phyloP scores from a whole-genome alignment of 2,888 invertebrate species.

The Amphipoea lucens region DNA sequence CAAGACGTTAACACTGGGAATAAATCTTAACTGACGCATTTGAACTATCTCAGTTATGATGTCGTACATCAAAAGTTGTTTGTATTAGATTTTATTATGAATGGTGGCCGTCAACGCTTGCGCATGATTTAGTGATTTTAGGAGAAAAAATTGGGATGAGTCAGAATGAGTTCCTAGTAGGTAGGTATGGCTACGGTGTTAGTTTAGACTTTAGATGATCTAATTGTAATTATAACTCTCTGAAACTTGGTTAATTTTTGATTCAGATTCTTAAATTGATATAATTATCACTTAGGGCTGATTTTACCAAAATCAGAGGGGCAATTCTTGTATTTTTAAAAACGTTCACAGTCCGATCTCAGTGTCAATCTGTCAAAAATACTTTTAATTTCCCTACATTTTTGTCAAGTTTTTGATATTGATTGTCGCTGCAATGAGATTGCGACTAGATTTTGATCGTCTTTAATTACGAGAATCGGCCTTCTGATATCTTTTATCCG shows the following conservation, averaged over 20 bases:
- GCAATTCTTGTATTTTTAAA: too few relatives aligned
- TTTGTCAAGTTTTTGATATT: too few relatives aligned
- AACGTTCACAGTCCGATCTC: too few relatives aligned
- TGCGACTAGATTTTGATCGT: too few relatives aligned
- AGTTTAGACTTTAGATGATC: background rate
- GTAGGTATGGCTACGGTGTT: background rate
- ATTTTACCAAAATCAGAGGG: too few relatives aligned
- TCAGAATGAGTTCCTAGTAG: background rate
- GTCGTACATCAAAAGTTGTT: constrained; percentile 47
- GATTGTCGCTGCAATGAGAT: too few relatives aligned
- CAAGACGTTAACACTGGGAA: constrained; percentile 48
- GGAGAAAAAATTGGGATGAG: constrained; percentile 1
- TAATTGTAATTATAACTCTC: background rate
- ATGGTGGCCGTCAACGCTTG: constrained; percentile 26
- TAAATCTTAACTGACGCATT: constrained; percentile 52
- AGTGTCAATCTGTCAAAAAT: too few relatives aligned
- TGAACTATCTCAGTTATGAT: constrained; percentile 51
- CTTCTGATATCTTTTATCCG: too few relatives aligned
- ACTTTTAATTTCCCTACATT: too few relatives aligned
- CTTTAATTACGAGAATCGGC: too few relatives aligned
- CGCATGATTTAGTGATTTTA: constrained; percentile 10
- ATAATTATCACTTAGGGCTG: background rate
- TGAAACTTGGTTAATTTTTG: background rate
- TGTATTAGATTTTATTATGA: constrained; percentile 28
- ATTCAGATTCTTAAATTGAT: background rate